Percentiles rank a stretch among this genome's conserved stretches.
Conservation (phyloP, 2,888 invertebrate species). For the Unio pictorum region DNA sequence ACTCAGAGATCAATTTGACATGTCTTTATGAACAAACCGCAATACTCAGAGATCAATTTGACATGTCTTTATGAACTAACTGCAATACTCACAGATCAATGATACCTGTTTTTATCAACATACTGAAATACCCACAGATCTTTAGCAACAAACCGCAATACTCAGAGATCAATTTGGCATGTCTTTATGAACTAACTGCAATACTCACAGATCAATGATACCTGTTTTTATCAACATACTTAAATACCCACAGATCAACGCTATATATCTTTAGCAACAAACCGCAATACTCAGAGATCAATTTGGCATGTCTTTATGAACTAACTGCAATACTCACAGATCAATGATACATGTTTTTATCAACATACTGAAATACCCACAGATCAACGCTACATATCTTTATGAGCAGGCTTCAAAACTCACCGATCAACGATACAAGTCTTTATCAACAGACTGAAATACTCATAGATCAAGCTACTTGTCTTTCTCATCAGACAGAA, state of each 20-base stretch:
- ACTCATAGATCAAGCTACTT: background rate
- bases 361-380: too few species aligned
- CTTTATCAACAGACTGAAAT: background rate
- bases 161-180: background rate
- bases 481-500: background rate
- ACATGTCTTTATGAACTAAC: too few species aligned
- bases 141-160: too few species aligned
- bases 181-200: background rate
- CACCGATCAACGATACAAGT: background rate
- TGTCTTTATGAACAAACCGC: too few species aligned
- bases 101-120: background rate
- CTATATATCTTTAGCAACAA: background rate
- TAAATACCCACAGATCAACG: background rate
- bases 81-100: too few species aligned
- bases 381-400: background rate
- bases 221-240: background rate
- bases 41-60: too few species aligned
- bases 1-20: background rate
- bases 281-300: background rate
- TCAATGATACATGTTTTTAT: too few species aligned
- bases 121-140: background rate
- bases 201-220: background rate
- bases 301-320: too few species aligned
- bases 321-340: too few species aligned
- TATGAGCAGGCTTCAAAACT: background rate